Conservation (phyloP, 2,113 vertebrate genomes). For the Castor canadensis region DNA sequence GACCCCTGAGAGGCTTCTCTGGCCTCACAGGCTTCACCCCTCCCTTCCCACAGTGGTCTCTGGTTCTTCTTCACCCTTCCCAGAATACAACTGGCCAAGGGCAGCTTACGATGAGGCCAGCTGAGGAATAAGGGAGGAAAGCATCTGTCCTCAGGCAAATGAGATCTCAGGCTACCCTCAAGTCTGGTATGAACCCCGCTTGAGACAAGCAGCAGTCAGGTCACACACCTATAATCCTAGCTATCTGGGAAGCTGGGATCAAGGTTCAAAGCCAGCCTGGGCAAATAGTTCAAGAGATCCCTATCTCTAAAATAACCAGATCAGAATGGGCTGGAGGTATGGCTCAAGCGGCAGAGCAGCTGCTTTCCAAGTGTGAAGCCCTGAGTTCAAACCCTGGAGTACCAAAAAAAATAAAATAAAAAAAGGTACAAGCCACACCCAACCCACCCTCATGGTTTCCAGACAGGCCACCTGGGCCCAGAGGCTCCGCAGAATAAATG, state of each 20-base stretch:
- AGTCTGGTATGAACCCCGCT: neutral
- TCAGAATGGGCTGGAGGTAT: too few species aligned
- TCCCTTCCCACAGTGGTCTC: neutral
- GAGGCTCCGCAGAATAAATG: neutral
- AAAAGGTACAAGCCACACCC: neutral
- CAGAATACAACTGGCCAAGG: rapidly evolving
- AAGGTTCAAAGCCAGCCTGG: too few species aligned
- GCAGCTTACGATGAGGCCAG: rapidly evolving
- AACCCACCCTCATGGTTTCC: neutral
- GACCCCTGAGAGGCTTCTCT: neutral
- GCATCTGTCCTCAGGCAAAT: neutral
- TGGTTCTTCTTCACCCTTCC: neutral
- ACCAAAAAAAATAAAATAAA: neutral
- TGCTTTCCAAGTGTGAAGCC: too few species aligned
- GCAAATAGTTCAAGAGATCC: too few species aligned
- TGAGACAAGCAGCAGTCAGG: neutral
- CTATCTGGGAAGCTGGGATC: too few species aligned
- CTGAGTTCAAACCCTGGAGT: too few species aligned
- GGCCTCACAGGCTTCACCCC: neutral
- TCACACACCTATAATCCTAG: too few species aligned
- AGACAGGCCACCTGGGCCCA: neutral
- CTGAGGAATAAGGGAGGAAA: neutral
- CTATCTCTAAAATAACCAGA: too few species aligned
- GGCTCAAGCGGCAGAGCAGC: too few species aligned
- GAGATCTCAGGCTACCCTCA: neutral